These are phyloP conservation scores for Platyscapa corneri DNA, from an alignment of 1,140 invertebrate genomes.

Conservation along the genomic window DNA sequence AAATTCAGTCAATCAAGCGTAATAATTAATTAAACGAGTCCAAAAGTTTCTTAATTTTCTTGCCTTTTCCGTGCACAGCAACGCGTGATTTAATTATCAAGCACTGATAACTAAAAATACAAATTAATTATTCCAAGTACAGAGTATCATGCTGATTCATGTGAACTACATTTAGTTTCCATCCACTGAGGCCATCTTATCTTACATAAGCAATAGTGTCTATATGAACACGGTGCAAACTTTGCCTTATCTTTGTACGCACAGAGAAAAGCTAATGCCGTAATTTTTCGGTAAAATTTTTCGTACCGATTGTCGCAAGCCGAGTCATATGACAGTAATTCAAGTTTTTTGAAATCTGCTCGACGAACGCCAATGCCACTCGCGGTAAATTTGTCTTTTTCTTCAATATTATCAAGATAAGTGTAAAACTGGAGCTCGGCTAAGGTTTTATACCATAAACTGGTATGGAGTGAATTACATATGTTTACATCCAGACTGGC, in stretches of 20 bases:
- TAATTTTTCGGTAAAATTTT: constrained; percentile 7
- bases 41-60: not conserved
- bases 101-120: not conserved
- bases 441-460: not conserved
- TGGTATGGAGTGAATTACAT: not conserved
- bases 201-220: constrained; percentile 10
- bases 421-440: not conserved
- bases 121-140: constrained; percentile 7
- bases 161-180: not conserved
- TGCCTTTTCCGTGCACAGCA: not conserved
- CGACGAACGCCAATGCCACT: not conserved
- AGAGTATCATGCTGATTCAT: constrained; percentile 4
- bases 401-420: not conserved
- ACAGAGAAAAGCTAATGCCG: not conserved
- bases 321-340: not conserved
- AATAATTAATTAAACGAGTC: not conserved
- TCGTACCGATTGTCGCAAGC: not conserved
- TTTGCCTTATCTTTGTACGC: constrained; percentile 1
- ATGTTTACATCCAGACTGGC: not conserved
- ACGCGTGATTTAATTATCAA: not conserved
- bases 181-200: constrained; percentile 18
- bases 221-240: not conserved
- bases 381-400: not conserved
- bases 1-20: not conserved
- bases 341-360: not conserved